phyloP scores from a whole-genome alignment of 2,113 vertebrate species.

The Hyperoodon ampullatus region DNA sequence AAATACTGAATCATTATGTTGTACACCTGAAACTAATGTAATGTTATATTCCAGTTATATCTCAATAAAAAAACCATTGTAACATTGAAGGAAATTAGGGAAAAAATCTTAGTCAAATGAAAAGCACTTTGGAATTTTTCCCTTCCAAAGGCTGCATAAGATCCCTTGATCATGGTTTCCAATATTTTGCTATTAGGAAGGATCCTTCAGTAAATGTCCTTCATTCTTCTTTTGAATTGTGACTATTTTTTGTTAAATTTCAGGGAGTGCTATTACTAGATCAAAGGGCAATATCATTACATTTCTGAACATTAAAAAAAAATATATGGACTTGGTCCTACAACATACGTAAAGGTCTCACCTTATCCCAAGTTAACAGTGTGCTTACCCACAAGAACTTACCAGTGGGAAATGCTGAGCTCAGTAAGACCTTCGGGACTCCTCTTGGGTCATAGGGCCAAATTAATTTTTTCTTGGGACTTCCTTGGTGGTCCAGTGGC shows the following conservation, averaged over 20 bases:
- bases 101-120: neutral
- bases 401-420: neutral
- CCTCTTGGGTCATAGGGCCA: neutral
- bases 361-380: neutral
- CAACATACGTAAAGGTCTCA: neutral
- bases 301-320: neutral
- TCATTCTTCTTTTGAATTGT: conserved; percentile 26
- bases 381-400: neutral
- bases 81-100: neutral
- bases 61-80: neutral
- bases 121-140: conserved; percentile 7
- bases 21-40: neutral
- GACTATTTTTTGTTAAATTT: conserved; percentile 36
- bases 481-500: no score
- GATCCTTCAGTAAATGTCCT: neutral
- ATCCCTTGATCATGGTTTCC: neutral
- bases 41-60: neutral
- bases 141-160: neutral
- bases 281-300: neutral
- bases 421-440: neutral
- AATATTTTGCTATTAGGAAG: neutral
- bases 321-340: neutral
- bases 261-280: neutral
- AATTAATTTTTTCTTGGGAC: neutral
- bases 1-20: neutral